Conservation (phyloP, 2,797 vertebrate genomes). For the Cirrhinus molitorella region DNA sequence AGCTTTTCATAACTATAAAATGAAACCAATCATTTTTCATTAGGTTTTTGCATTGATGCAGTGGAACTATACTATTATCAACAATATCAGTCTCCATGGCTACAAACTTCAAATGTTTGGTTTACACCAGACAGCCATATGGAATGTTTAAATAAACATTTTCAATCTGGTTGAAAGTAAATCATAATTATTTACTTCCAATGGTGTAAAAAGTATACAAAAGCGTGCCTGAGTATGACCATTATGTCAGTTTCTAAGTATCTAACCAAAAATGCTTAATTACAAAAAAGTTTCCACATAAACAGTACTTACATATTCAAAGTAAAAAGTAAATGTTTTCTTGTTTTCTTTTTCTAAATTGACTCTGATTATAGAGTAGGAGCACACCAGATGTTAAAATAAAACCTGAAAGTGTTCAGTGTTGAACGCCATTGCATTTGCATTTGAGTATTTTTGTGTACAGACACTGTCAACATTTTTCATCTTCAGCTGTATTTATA, state of each 20-base stretch:
- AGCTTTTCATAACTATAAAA: neutral
- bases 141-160: neutral
- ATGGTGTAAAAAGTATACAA: neutral
- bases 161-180: neutral
- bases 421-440: neutral
- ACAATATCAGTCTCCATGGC: slow-evolving; percentile 2
- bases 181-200: neutral
- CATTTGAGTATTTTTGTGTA: neutral
- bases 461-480: neutral
- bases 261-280: neutral
- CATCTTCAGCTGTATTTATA: neutral
- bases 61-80: neutral
- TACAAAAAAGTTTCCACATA: neutral
- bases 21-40: neutral
- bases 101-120: neutral
- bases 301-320: neutral
- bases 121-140: neutral
- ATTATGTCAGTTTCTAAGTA: neutral
- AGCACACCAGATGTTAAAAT: neutral
- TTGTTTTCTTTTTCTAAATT: neutral
- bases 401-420: too few species aligned
- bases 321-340: neutral
- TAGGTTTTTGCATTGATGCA: neutral
- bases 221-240: neutral
- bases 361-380: too few species aligned